Conservation (phyloP, 2,888 invertebrate genomes). For the Lissocephala sabroskyi region DNA sequence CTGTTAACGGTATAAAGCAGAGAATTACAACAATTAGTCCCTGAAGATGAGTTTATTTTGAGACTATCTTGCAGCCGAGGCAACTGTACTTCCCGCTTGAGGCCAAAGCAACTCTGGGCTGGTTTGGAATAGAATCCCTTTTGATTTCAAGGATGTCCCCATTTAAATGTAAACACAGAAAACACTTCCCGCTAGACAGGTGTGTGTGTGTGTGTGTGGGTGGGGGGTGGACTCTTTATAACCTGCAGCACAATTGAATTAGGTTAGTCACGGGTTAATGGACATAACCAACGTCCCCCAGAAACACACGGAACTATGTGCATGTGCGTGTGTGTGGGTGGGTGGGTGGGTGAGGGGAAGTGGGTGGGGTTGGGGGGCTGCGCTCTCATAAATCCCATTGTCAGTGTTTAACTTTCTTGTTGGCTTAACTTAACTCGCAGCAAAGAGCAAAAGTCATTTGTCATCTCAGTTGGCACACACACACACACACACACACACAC, state of each 20-base stretch:
- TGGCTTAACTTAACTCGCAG: slow-evolving; percentile 59
- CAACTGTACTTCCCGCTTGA: too few species aligned
- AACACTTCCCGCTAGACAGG: too few species aligned
- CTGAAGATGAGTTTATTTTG: too few species aligned
- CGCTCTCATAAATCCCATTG: slow-evolving; percentile 58
- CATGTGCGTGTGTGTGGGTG: slow-evolving; percentile 11
- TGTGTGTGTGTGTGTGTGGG: too few species aligned
- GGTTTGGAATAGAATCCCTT: too few species aligned
- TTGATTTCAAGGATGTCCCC: too few species aligned
- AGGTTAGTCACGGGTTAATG: slow-evolving; percentile 65
- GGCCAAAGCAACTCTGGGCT: too few species aligned
- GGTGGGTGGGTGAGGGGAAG: slow-evolving; percentile 11
- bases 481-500: slow-evolving; percentile 17
- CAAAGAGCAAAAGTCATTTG: slow-evolving; percentile 60
- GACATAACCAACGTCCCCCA: slow-evolving; percentile 55
- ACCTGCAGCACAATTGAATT: slow-evolving; percentile 64
- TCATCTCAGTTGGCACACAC: slow-evolving; percentile 54
- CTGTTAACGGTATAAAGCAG: too few species aligned
- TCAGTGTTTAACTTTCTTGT: slow-evolving; percentile 64
- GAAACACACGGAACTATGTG: neutral
- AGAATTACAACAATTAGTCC: too few species aligned
- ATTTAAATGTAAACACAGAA: too few species aligned
- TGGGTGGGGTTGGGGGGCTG: slow-evolving; percentile 22
- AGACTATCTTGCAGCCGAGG: too few species aligned
- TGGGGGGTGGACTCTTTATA: slow-evolving; percentile 11